Base-by-base conservation (phyloP, 2,113 vertebrate species). In the Notarius quadriscutis region DNA sequence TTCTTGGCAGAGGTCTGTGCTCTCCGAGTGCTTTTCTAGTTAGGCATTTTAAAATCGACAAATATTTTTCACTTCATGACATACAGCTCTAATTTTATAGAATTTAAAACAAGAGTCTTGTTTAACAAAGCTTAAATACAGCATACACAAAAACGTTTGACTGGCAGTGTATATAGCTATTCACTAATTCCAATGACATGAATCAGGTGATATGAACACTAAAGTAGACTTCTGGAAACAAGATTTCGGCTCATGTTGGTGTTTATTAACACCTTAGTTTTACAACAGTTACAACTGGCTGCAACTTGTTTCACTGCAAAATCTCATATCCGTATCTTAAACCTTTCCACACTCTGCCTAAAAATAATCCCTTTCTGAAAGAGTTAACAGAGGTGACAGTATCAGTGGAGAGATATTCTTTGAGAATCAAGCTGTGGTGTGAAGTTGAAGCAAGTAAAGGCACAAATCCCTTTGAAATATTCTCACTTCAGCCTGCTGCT, bases 401-500 rank as follows among this genome's bases (percentile, higher is more conserved):
- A 77, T 58, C 12, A 48, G 30, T 77, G 22, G 2, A 50, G 20
- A 50, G 34, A 22, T 58, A 34, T 58, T 57, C n/a, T 84, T 57
- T 83, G 4, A 53, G 67, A 84, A 84, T 22, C 14, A 62, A 30
- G 25, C 53, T 72, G 83, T 57, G 67, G 30, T 57, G 65, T 25
- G 50, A 57, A 84, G 50, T 15, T 50, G 63, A 71, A 55, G 30
- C 63, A 71, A 9, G 27, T 72, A 67, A 72, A 72, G 51, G 53
- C 53, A 72, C 67, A 77, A 51, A 48, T 41, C 20, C 67, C 67
- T 84, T 57, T 84, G 67, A 18, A 18, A 80, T 57, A 53, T 53
- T 55, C 75, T 27, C 15, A 62, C 86, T 20, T 83, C 71, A 88
- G 83, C 80, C 25, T 75, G 5, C 67, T 85, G 79, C 55, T 80